A percentile compares a stretch with the other conserved stretches of the same genome.
Conservation (phyloP, 2,797 vertebrate species). For the Diglossa cyanea region DNA sequence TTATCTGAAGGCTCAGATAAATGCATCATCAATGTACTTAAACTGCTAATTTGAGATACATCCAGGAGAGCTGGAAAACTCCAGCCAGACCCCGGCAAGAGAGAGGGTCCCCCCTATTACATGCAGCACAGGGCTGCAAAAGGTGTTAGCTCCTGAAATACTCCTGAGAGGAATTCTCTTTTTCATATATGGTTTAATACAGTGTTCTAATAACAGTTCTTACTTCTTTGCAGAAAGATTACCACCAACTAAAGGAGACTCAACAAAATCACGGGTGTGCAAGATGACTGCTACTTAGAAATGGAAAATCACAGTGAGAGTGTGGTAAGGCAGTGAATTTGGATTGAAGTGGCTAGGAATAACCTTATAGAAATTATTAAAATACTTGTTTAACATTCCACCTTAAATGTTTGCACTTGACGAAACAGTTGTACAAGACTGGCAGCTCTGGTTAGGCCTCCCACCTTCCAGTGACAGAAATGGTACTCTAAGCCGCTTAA, state of each 20-base stretch:
- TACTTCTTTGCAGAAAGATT: background rate
- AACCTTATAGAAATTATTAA: background rate
- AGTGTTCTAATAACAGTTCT: background rate
- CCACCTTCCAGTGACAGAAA: background rate
- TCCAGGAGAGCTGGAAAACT: background rate
- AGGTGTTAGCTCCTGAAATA: background rate
- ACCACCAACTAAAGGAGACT: background rate
- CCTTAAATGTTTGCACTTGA: background rate
- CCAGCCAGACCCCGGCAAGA: background rate
- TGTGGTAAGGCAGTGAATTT: background rate
- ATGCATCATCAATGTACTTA: background rate
- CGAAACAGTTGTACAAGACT: background rate
- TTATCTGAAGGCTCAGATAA: background rate
- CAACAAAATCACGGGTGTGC: background rate
- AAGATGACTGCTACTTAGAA: background rate
- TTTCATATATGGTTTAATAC: background rate
- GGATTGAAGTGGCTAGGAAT: background rate
- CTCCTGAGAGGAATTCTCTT: background rate
- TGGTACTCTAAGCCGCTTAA: background rate
- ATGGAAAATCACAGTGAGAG: background rate
- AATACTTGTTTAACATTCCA: background rate
- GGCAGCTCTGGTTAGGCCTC: background rate
- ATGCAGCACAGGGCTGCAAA: background rate
- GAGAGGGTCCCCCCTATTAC: background rate
- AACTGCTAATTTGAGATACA: background rate